Base-by-base conservation (phyloP, 2,888 invertebrate genomes). In the Trissoscelio sp. region DNA sequence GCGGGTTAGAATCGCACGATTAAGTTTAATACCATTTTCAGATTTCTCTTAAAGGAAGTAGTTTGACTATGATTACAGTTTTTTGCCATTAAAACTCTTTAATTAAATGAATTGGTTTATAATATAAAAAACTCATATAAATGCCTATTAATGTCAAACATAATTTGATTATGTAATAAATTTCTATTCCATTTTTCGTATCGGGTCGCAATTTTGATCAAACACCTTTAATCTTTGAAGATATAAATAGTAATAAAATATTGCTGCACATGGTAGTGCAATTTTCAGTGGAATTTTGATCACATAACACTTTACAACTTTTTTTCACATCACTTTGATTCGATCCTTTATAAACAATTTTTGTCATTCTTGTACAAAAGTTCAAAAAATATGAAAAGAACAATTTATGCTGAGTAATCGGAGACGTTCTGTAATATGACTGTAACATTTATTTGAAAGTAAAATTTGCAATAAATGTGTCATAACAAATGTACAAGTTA, bases 1-100 rank as follows among this genome's bases (percentile, higher is more conserved):
- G 55, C 66, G 74, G 46, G 60, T 79, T 83, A 79, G 78, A 74
- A 78, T 69, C 77, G 74, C 64, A 24, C 74, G 82, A 81, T 81
- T 81, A 78, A 55, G 28, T 46, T 73, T 60, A 34, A 67, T 44
- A 57, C 53, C 22, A 64, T 55, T 64, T 69, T 53, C 46, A 16
- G 57, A 60, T 74, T 74, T 79, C 18, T 37, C 22, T 24, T 18
- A 2, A 1, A 16, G 39, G n/a, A 24, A 53, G 39, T n/a, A 14
- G 11, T 22, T 66, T 18, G 14, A 60, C 16, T 53, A 20, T 9
- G 22, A 44, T 39, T 58, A 51, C 58, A n/a, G n/a, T n/a, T n/a
- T n/a, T 31, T 31, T 31, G 7, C 9, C 4, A 31, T 31, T 31
- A 0, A 31, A 31, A 31, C 9, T 31, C 31, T 31, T 31, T 1